phyloP scores from a whole-genome alignment of 2,113 vertebrate genomes.

The Dendropsophus ebraccatus region DNA sequence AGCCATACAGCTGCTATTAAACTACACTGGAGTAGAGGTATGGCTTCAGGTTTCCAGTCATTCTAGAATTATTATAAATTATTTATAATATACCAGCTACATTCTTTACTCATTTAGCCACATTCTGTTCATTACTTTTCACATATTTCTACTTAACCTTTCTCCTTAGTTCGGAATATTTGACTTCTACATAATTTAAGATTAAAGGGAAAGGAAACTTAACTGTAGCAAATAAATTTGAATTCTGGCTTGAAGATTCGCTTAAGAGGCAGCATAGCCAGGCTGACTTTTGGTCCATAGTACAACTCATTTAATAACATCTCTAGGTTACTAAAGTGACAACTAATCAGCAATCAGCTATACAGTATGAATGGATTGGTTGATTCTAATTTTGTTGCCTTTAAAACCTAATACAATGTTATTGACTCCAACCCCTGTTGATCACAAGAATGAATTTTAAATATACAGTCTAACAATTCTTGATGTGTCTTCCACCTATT shows the following conservation, averaged over 20 bases:
- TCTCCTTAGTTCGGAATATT: neutral
- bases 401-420: neutral
- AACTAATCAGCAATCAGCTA: no score
- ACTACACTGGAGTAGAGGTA: no score
- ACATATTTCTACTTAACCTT: neutral
- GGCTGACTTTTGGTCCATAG: neutral
- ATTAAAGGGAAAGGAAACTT: neutral
- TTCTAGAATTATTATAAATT: conserved; percentile 15
- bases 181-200: neutral
- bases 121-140: neutral
- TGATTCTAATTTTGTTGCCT: no score
- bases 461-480: no score
- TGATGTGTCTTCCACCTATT: no score
- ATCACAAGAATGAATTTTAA: no score
- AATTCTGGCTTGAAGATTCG: neutral
- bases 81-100: neutral
- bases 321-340: no score
- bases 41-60: conserved; percentile 1
- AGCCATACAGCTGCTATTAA: neutral
- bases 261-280: neutral
- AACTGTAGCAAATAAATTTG: neutral
- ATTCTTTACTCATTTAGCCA: neutral
- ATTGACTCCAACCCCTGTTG: no score
- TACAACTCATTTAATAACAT: neutral
- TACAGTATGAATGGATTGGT: no score